Evolutionary conservation across 2,888 invertebrate genomes (phyloP).

Genomic region (Glyphotaelius pellucidus): DNA sequence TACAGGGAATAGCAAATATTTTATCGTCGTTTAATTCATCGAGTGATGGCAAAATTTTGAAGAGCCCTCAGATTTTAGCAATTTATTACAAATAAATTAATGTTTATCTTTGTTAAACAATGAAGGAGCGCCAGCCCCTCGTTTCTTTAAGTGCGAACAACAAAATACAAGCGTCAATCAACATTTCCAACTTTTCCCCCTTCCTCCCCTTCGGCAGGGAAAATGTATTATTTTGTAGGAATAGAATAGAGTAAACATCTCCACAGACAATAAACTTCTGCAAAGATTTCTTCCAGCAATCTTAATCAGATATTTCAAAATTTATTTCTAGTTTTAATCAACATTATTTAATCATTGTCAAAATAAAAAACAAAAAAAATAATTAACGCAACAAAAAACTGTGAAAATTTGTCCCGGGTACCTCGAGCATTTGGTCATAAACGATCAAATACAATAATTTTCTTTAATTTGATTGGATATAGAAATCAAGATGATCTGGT

Average conservation of each 20-base stretch:
- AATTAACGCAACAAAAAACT: too few relatives aligned
- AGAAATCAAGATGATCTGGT: too few relatives aligned
- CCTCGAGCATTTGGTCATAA: too few relatives aligned
- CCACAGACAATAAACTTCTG: constrained; percentile 9
- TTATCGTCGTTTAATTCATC: constrained; percentile 39
- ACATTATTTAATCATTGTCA: neutral
- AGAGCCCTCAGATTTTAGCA: constrained; percentile 40
- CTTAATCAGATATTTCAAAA: constrained; percentile 9
- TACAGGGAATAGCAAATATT: constrained; percentile 3
- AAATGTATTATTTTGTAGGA: constrained; percentile 35
- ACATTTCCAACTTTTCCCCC: constrained; percentile 22
- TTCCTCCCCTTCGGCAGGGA: neutral
- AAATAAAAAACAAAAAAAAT: neutral
- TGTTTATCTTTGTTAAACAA: constrained; percentile 51
- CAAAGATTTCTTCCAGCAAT: neutral
- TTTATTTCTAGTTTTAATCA: neutral
- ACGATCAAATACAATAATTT: too few relatives aligned
- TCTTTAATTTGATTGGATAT: neutral
- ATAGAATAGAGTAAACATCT: constrained; percentile 27
- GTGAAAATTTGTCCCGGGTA: too few relatives aligned
- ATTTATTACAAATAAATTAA: constrained; percentile 37
- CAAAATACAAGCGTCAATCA: constrained; percentile 45
- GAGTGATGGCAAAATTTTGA: constrained; percentile 23
- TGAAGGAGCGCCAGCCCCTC: neutral
- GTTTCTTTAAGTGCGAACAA: constrained; percentile 47